Evolutionary conservation across 2,797 vertebrate species (phyloP).

Genomic region (Antennarius maculatus): DNA sequence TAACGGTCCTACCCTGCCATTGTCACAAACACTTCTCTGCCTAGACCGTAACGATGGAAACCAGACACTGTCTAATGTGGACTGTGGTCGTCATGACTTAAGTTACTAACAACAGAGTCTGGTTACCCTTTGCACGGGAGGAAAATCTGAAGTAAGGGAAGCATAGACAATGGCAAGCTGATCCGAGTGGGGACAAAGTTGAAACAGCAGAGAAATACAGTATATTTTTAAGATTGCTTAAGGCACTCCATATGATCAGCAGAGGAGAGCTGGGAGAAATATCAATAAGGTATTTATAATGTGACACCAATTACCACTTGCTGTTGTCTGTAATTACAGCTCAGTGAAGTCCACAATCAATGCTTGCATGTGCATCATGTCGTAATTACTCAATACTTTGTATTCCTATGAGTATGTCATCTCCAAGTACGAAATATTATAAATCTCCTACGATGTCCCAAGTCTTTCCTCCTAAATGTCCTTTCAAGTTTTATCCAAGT

Average conservation of each 20-base stretch:
- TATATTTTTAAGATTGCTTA: not conserved
- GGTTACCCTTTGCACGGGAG: slow-evolving; percentile 61
- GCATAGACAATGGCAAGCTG: slow-evolving; percentile 16
- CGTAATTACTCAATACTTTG: not conserved
- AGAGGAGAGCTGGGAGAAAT: slow-evolving; percentile 7
- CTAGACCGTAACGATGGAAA: slow-evolving; percentile 75
- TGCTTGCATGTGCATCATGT: not conserved
- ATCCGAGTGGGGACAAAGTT: not conserved
- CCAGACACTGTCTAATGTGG: slow-evolving; percentile 61
- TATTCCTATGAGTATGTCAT: not conserved
- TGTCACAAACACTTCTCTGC: slow-evolving; percentile 58
- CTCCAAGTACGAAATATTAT: not conserved
- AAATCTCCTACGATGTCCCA: not conserved
- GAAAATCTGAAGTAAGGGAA: slow-evolving; percentile 55
- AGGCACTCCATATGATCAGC: not conserved
- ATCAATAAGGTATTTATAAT: not conserved
- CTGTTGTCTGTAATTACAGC: not conserved
- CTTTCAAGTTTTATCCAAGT: not conserved
- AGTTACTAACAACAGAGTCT: slow-evolving; percentile 74
- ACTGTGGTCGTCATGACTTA: slow-evolving; percentile 67
- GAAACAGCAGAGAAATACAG: slow-evolving; percentile 1
- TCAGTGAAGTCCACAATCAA: not conserved
- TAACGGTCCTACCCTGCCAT: slow-evolving; percentile 20
- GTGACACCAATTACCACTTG: not conserved
- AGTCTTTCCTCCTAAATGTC: not conserved